phyloP scores from a whole-genome alignment of 2,797 vertebrate genomes.

The Pangasius djambal region DNA sequence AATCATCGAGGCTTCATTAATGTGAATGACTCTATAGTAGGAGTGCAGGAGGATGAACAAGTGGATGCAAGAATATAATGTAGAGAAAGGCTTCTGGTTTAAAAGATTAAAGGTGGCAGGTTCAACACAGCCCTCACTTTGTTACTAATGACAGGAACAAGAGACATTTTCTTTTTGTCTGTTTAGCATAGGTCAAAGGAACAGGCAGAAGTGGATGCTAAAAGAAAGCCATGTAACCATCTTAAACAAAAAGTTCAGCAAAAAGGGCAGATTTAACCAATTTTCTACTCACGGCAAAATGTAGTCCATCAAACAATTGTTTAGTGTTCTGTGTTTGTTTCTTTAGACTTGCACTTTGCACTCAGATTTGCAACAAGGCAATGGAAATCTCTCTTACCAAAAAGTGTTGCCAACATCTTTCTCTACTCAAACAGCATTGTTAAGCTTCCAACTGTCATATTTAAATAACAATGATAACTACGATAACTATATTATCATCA shows the following conservation, averaged over 20 bases:
- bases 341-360: background rate
- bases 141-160: slow-evolving; percentile 21
- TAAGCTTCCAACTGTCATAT: background rate
- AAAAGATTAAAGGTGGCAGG: slow-evolving; percentile 29
- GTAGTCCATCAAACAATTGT: background rate
- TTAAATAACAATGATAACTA: background rate
- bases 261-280: slow-evolving; percentile 9
- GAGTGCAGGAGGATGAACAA: background rate
- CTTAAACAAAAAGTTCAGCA: slow-evolving; percentile 11
- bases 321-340: background rate
- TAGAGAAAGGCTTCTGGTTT: slow-evolving; percentile 19
- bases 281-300: slow-evolving; percentile 1
- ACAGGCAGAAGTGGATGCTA: slow-evolving; percentile 9
- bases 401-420: background rate
- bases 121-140: slow-evolving; percentile 16
- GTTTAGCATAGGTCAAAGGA: slow-evolving; percentile 18
- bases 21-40: slow-evolving; percentile 48
- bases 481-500: background rate
- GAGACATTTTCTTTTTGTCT: slow-evolving; percentile 10
- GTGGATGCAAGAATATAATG: slow-evolving; percentile 5
- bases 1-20: slow-evolving; percentile 51
- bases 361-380: background rate
- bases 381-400: background rate
- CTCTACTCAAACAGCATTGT: background rate
- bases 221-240: background rate